Conservation (phyloP, 2,113 vertebrate species). For the Brienomyrus brachyistius region DNA sequence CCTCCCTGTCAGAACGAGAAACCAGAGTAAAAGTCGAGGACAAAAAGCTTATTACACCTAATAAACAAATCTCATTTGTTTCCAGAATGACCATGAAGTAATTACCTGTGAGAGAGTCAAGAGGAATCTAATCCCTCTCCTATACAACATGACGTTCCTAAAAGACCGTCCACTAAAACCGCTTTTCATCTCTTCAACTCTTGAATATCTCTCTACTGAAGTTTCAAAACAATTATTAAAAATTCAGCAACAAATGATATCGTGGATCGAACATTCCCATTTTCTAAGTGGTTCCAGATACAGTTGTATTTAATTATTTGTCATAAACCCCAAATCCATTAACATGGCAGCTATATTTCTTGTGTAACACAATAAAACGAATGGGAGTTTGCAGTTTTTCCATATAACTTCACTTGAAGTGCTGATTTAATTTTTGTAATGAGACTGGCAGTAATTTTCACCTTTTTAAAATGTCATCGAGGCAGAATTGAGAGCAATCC, state of each 20-base stretch:
- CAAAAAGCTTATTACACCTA: constrained; percentile 66
- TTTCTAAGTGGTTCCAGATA: neutral
- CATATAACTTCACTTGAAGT: neutral
- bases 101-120: constrained; percentile 42
- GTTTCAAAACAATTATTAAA: neutral
- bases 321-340: neutral
- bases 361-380: neutral
- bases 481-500: neutral
- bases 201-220: neutral
- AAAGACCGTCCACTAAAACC: constrained; percentile 26
- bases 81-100: constrained; percentile 15
- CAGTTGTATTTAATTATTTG: neutral
- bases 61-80: constrained; percentile 60
- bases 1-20: constrained; percentile 66
- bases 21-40: constrained; percentile 46
- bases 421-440: neutral
- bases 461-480: constrained; percentile 2
- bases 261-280: neutral
- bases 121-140: constrained; percentile 35
- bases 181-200: neutral
- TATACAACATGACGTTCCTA: constrained; percentile 44
- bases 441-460: neutral
- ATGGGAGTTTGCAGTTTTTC: neutral
- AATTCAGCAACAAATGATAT: neutral
- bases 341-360: neutral